These are phyloP conservation scores for Lordiphosa collinella DNA, from an alignment of 1,140 invertebrate genomes.

Conservation along the genomic window DNA sequence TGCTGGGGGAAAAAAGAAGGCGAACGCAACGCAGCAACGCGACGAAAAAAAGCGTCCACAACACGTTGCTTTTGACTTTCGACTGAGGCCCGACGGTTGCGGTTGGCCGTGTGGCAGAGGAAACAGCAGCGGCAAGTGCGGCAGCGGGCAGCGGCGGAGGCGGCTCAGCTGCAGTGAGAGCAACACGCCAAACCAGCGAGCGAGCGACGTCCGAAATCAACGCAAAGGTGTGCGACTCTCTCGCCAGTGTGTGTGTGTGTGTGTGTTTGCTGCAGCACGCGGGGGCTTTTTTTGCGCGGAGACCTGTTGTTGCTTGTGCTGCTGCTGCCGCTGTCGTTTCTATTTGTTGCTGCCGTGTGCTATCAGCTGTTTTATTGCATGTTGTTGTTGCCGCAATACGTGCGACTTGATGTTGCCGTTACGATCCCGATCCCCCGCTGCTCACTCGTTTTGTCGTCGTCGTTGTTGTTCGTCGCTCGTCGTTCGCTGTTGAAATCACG, in stretches of 20 bases:
- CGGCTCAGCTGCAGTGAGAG: slow-evolving; percentile 70
- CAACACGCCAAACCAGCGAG: slow-evolving; percentile 9
- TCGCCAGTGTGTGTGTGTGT: slow-evolving; percentile 13
- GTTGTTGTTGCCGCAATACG: slow-evolving; percentile 50
- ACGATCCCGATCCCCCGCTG: slow-evolving; percentile 51
- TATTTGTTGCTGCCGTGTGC: slow-evolving; percentile 47
- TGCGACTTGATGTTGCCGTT: slow-evolving; percentile 43
- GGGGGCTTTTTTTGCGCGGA: slow-evolving; percentile 67
- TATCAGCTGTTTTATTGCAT: slow-evolving; percentile 77
- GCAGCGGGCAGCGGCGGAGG: slow-evolving; percentile 34
- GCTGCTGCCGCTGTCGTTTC: slow-evolving; percentile 40
- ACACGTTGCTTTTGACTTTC: slow-evolving; percentile 78
- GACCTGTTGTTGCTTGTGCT: slow-evolving; percentile 64
- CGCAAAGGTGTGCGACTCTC: slow-evolving; percentile 72
- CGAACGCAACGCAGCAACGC: slow-evolving; percentile 70
- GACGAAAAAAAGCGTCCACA: slow-evolving; percentile 77
- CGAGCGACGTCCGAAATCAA: slow-evolving; percentile 65
- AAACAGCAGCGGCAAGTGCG: slow-evolving; percentile 59
- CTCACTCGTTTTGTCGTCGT: slow-evolving; percentile 55
- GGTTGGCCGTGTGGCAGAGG: slow-evolving; percentile 42
- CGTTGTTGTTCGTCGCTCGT: slow-evolving; percentile 64
- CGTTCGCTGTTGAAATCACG: slow-evolving; percentile 80
- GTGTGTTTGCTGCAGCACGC: slow-evolving; percentile 62
- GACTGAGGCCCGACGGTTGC: slow-evolving; percentile 69
- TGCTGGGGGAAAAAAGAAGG: slow-evolving; percentile 36